Conservation (phyloP, 2,113 vertebrate genomes). For the Indicator maculatus region DNA sequence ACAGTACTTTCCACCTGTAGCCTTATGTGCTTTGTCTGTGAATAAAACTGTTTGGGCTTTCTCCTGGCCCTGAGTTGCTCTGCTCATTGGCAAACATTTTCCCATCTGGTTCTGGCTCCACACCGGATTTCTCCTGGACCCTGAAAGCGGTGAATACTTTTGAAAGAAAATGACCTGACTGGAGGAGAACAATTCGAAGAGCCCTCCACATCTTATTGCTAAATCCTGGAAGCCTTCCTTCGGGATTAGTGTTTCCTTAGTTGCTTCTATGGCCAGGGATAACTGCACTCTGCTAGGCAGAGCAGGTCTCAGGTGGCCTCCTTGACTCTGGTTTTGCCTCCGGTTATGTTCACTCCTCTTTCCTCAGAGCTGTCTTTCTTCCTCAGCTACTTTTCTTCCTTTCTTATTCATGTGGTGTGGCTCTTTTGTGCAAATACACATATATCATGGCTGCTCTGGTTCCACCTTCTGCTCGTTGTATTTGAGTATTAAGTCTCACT, state of each 20-base stretch:
- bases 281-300: not conserved
- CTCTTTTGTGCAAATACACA: not conserved
- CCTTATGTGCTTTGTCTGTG: not conserved
- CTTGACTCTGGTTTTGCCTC: not conserved
- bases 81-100: not conserved
- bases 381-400: not conserved
- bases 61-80: not conserved
- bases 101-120: not conserved
- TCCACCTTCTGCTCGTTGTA: not conserved
- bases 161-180: not conserved
- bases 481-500: not conserved
- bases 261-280: not conserved
- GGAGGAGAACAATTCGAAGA: constrained; percentile 2
- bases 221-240: not conserved
- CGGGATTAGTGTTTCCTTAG: not conserved
- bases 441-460: not conserved
- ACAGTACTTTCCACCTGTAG: not conserved
- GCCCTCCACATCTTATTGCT: not conserved
- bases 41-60: not conserved
- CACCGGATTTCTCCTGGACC: not conserved
- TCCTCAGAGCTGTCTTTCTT: not conserved
- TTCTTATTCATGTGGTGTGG: not conserved
- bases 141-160: not conserved
- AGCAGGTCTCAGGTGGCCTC: not conserved
- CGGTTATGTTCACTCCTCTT: not conserved